Evolutionary conservation across 2,113 vertebrate genomes (phyloP), one percentile per base, ranked within the genome.

Genomic region (Nannobrachium achirus): DNA sequence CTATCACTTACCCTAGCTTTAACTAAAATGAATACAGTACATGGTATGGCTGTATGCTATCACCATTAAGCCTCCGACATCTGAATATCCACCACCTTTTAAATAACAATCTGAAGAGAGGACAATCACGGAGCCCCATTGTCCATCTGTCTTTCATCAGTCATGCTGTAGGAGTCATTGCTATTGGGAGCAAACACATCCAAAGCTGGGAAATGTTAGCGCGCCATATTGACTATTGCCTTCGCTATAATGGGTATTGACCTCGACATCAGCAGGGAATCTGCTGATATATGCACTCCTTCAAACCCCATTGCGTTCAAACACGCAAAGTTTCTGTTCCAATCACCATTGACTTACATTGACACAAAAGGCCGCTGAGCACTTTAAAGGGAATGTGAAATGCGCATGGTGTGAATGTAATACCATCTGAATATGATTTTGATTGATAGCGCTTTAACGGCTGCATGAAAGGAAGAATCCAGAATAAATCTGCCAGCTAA

Each of bases 171-270:
- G 33, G 42, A 50, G 8, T 33, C 53, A 20, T 19, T 9, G 49
- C 52, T 76, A 59, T 75, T 74, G 33, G 74, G 76, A 55, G 56
- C 56, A 62, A 49, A 64, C 68, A 49, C 56, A 75, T 65, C 55
- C 14, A 19, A 11, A 63, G 58, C 65, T 39, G 66, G 20, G 63
- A 61, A 58, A 79, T 51, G 67, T 58, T 18, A 55, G 71, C 77
- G 63, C 64, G 16, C 59, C 20, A 25, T 68, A 90, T 85, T 77
- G 82, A 88, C 76, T 88, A 89, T 84, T 81, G 79, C 72, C 76
- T 90, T 86, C 81, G 71, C 73, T 58, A 71, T 88, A 83, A 89
- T 87, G 81, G 76, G 72, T 86, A 89, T 86, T 81, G 86, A 90
- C 76, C 78, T 62, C 64, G 57, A 59, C 77, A 71, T 81, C 62